Base-by-base conservation (phyloP, 2,113 vertebrate species). In the Gavia stellata region DNA sequence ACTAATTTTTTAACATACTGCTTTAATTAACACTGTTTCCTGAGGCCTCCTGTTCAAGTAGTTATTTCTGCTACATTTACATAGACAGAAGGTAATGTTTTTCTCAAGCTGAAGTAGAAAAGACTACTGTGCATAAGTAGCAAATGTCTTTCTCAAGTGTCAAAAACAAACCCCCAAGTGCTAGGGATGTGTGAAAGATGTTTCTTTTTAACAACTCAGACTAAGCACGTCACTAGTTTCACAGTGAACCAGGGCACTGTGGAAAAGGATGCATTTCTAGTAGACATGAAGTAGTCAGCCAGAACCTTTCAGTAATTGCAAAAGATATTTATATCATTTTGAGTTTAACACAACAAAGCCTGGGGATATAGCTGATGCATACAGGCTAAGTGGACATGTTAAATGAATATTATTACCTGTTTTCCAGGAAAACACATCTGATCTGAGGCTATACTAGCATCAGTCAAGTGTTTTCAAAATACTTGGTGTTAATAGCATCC, bases 11-110 rank as follows among this genome's bases (percentile, higher is more conserved):
- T 90, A 86, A 85, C 58, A 70, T 68, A 59, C 65, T 86, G 82
- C 55, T 93, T 97, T 92, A 95, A 95, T 97, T 97, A 96, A 79
- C 90, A 89, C 78, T 68, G 7, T 89, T 96, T 96, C 53, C 88
- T 62, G 72, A 77, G 73, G 42, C 95, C 83, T 97, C 72, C 92
- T 96, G 88, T 93, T 96, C 83, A 86, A 96, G 58, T 53, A 55
- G 40, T 92, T 95, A 77, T 91, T 95, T 96, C 87, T 95, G 78
- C 67, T 50, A 47, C 78, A 87, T 96, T 89, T 93, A 68, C 31
- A 85, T 74, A 87, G 71, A 85, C 78, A 95, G 94, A 96, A 94
- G 81, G 81, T 87, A 93, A 70, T 92, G 49, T 75, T 93, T 95
- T 94, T 71, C 79, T 92, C 66, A 79, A 79, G 47, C 45, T 77